Evolutionary conservation across 2,888 invertebrate species (phyloP), one percentile per base, ranked within the genome.

Genomic region (Eumerus sabulonum): DNA sequence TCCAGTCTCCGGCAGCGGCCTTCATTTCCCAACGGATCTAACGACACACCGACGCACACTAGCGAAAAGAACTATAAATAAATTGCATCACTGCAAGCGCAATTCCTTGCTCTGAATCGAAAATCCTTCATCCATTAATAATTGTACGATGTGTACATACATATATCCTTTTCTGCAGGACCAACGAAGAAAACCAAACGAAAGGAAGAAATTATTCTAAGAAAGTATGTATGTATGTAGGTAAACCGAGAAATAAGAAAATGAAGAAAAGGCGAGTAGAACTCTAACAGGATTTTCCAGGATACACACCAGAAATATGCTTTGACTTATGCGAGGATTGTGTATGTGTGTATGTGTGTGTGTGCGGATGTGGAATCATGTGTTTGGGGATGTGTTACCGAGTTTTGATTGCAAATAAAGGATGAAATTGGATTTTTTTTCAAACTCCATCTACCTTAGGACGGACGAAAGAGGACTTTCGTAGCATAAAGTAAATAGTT

Each of bases 351-450:
- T 27, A 27, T 27, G n/a, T n/a, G n/a, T 27, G 27, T 27, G 27
- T 27, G 27, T 27, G 27, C 27, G 7, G 27, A 4, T 7, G 51
- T 51, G 16, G 45, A 14, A 18, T 42, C 19, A 42, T 50, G 59
- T 19, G 27, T 27, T 38, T 17, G 59, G 54, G 40, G 35, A 40
- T 67, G 74, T 68, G 67, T 50, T 79, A 50, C n/a, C 17, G 74
- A 79, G 79, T 79, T 79, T 79, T 79, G 79, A 79, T 79, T 79
- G 74, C 79, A 79, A 79, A 79, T 79, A 79, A 74, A 79, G 74
- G 74, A 79, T 79, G 74, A 79, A 79, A 79, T 79, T 79, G 74
- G 79, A 79, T 79, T 79, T 79, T 70, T 60, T 45, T 14, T 35
- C n/a, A n/a, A n/a, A n/a, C 9, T 27, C 7, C 27, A 27, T 4